Evolutionary conservation across 2,888 invertebrate genomes (phyloP).

Genomic region (Parochlus steinenii): DNA sequence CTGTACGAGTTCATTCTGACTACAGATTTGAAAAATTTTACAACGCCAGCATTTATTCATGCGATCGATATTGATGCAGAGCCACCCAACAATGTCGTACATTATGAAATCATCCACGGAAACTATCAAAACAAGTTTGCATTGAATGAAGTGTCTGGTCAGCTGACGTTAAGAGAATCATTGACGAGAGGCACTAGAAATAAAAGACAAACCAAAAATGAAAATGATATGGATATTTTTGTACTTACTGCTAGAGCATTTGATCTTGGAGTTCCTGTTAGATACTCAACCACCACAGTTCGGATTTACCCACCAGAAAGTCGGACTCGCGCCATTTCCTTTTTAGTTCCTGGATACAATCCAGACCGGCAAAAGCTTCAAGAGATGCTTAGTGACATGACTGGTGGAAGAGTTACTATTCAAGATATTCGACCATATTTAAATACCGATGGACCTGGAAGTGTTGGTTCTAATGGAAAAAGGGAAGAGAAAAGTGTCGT

Average conservation of each 20-base stretch:
- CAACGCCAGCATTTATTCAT: slow-evolving; percentile 59
- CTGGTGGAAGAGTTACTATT: slow-evolving; percentile 63
- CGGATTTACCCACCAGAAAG: slow-evolving; percentile 64
- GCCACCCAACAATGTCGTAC: slow-evolving; percentile 68
- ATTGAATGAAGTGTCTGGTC: slow-evolving; percentile 57
- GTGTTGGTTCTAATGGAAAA: too few relatives aligned
- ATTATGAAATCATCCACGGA: slow-evolving; percentile 66
- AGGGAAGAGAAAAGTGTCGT: slow-evolving; percentile 51
- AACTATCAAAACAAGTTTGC: slow-evolving; percentile 58
- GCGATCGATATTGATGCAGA: slow-evolving; percentile 72
- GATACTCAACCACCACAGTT: slow-evolving; percentile 53
- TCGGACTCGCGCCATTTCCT: slow-evolving; percentile 58
- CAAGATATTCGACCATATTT: slow-evolving; percentile 56
- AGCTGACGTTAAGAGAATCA: slow-evolving; percentile 43
- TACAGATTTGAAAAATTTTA: slow-evolving; percentile 55
- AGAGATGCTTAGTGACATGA: slow-evolving; percentile 56
- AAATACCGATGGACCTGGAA: slow-evolving; percentile 35
- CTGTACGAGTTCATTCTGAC: slow-evolving; percentile 68
- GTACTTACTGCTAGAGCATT: slow-evolving; percentile 62
- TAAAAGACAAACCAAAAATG: slow-evolving; percentile 33
- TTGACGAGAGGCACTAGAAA: slow-evolving; percentile 27
- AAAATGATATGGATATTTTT: slow-evolving; percentile 37
- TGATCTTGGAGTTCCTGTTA: slow-evolving; percentile 68
- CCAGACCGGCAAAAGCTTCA: slow-evolving; percentile 57
- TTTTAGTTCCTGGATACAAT: slow-evolving; percentile 63